Evolutionary conservation across 2,888 invertebrate species (phyloP), one percentile per base, ranked within the genome.

Genomic region (Gerris lacustris): DNA sequence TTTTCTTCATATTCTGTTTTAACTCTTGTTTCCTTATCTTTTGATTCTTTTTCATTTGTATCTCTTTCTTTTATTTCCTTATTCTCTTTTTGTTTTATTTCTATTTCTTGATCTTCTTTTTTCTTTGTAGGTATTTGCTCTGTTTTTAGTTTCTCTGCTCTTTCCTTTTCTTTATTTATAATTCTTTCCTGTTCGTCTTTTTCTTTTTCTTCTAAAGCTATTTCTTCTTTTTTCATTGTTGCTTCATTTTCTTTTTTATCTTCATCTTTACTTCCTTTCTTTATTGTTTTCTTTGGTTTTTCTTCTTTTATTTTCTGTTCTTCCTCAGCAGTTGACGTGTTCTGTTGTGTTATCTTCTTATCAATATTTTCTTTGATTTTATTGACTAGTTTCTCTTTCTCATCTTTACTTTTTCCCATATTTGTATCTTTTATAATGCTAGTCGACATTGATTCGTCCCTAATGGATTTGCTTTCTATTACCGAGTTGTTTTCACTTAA

Each of bases 1-100:
- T n/a, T 67, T 18, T 67, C 43, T 18, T 70, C 45, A 18, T 7
- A 5, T 62, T 9, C 43, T 67, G 63, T 44, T 70, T 43, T 44
- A 63, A 18, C 45, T 47, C 4, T 43, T 68, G 11, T 45, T 68
- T 44, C 43, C 43, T 68, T 64, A 63, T 68, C 31, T 31, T 31
- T 31, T 31, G 31, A 31, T 31, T 31, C 31, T 31, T 31, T 31
- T 31, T 31, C 31, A 31, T 31, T 31, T 31, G 1, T 31, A 31
- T 31, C 1, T 31, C 4, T 31, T 31, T 31, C 9, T 11, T n/a
- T 11, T 45, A 43, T 15, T 55, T n/a, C 5, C 43, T 55, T 63
- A 7, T 31, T 6, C 44, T 47, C 43, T 67, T 4, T 44, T 9
- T 43, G 9, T 45, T 18, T 63, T 44, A 11, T 43, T 7, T 67